Evolutionary conservation across 1,140 invertebrate genomes (phyloP).

Genomic region (Oncopeltus fasciatus): DNA sequence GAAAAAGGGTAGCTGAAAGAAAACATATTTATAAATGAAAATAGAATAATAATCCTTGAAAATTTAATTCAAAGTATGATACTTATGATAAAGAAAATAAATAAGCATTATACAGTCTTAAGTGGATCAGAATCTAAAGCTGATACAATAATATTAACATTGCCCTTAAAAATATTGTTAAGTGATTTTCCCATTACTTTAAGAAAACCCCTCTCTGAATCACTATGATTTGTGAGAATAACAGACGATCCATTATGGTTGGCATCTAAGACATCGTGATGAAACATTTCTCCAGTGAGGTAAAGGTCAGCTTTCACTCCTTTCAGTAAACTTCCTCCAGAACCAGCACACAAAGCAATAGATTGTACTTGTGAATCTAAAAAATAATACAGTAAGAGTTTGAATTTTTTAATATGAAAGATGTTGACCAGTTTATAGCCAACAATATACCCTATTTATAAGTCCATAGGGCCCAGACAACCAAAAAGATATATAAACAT

Average conservation of each 20-base stretch:
- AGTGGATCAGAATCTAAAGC: not conserved
- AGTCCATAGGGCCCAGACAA: too few relatives aligned
- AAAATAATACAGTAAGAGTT: constrained; percentile 23
- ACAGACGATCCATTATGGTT: constrained; percentile 60
- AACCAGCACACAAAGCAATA: constrained; percentile 80
- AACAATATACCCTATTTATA: too few relatives aligned
- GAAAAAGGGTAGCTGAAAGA: too few relatives aligned
- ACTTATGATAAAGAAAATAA: too few relatives aligned
- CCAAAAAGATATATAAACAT: too few relatives aligned
- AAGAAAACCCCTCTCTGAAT: constrained; percentile 84
- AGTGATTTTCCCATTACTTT: constrained; percentile 39
- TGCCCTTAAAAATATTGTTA: constrained; percentile 5
- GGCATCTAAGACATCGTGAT: constrained; percentile 86
- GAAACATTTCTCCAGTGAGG: constrained; percentile 88
- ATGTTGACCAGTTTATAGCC: too few relatives aligned
- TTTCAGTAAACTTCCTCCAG: constrained; percentile 62
- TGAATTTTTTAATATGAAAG: too few relatives aligned
- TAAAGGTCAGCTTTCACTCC: constrained; percentile 61
- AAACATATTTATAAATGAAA: too few relatives aligned
- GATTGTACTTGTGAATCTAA: constrained; percentile 33
- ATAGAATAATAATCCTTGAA: too few relatives aligned
- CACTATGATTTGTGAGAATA: constrained; percentile 86
- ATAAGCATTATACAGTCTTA: constrained; percentile 1
- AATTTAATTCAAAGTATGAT: too few relatives aligned
- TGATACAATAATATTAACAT: not conserved